These are phyloP conservation scores for Ophioninae sp. DNA, from an alignment of 2,888 invertebrate genomes.

Conservation along the genomic window DNA sequence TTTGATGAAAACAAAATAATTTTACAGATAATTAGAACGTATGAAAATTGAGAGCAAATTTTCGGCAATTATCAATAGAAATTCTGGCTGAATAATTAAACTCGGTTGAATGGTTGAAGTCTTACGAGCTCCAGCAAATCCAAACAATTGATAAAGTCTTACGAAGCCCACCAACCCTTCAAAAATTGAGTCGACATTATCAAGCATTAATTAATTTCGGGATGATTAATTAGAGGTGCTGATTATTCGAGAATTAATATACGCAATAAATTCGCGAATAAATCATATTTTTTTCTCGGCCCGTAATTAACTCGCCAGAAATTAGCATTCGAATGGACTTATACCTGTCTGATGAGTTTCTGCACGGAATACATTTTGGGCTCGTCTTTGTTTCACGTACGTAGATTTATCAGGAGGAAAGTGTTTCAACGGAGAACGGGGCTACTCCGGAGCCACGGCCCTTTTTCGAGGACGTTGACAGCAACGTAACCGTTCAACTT, in stretches of 20 bases:
- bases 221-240: neutral
- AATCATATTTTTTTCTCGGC: neutral
- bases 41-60: neutral
- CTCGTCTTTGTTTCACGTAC: constrained; percentile 4
- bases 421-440: constrained; percentile 76
- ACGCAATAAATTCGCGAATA: neutral
- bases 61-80: neutral
- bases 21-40: neutral
- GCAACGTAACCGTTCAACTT: constrained; percentile 83
- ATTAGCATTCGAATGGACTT: neutral
- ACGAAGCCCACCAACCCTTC: neutral
- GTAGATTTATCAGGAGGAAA: constrained; percentile 79
- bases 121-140: no score
- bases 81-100: neutral
- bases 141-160: neutral
- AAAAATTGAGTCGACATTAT: neutral
- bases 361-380: neutral
- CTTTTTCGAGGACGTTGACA: constrained; percentile 86
- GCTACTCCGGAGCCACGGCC: constrained; percentile 87
- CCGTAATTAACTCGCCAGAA: neutral
- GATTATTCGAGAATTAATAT: neutral
- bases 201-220: neutral
- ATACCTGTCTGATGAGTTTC: neutral
- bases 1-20: neutral
- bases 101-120: neutral